These are phyloP conservation scores for Acanthosepion pharaonis DNA, from an alignment of 2,888 invertebrate genomes.

Conservation along the genomic window DNA sequence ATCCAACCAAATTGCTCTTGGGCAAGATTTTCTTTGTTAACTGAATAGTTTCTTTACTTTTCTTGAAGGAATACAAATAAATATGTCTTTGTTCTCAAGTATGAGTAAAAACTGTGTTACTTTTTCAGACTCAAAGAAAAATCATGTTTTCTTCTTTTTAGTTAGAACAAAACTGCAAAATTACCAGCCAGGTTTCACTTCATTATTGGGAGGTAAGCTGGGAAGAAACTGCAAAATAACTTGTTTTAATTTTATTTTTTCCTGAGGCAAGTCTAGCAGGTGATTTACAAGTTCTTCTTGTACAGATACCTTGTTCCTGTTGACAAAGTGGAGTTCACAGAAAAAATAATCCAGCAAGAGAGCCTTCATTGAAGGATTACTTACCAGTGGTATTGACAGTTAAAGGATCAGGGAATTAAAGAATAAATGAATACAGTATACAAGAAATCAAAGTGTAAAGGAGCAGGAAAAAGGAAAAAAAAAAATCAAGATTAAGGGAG, in stretches of 20 bases:
- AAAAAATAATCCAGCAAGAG: not conserved
- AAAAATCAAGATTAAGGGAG: not conserved
- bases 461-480: not conserved
- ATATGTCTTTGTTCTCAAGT: constrained; percentile 4
- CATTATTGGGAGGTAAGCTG: not conserved
- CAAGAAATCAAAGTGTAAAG: not conserved
- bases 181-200: not conserved
- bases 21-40: not conserved
- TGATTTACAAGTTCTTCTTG: not conserved
- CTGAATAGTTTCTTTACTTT: not conserved
- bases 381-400: not conserved
- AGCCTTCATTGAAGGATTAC: not conserved
- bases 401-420: not conserved
- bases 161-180: not conserved
- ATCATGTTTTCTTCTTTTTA: not conserved
- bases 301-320: not conserved
- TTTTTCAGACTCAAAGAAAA: not conserved
- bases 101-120: not conserved
- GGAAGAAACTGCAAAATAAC: not conserved
- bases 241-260: not conserved
- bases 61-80: constrained; percentile 9
- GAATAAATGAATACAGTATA: not conserved
- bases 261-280: not conserved
- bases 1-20: constrained; percentile 33
- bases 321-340: not conserved